Evolutionary conservation across 1,140 invertebrate species (phyloP), one percentile per base, ranked within the genome.

Genomic region (Pseudomyrmex gracilis): DNA sequence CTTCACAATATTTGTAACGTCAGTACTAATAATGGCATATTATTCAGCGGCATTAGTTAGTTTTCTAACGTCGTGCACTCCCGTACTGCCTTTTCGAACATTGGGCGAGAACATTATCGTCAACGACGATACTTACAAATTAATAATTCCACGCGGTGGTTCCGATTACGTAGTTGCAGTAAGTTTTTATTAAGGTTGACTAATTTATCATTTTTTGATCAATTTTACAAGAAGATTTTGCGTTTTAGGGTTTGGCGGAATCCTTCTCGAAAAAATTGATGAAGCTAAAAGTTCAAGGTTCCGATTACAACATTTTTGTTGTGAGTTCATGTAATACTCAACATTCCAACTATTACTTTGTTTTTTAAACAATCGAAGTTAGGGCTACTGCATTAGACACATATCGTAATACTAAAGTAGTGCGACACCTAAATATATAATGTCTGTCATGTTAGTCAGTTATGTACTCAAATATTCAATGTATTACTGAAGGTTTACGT

Each of bases 31-130:
- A 51, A 45, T 3, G 10, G 15, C 88, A 1, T 55, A 77, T n/a
- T 90, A 90, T 57, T 87, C 87, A 2, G 88, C 87, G 2, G 71
- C 85, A 0, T 53, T 92, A 15, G 86, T 91, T 34, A 83, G 86
- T n/a, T 91, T 86, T n/a, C 55, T 92, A 2, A 87, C 91, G 0
- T 60, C 71, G 12, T 45, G 43, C 10, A 45, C 34, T 2, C 71
- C n/a, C 0, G 20, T 61, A n/a, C 2, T 87, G 22, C 91, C 91
- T 0, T 92, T 92, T 17, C 47, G 24, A 0, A 70, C 87, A 15
- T 24, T 92, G 1, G 47, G 86, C 0, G 87, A 85, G 22, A n/a
- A n/a, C n/a, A n/a, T n/a, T 90, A n/a, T 90, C 2, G 7, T 87
- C 1, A 10, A 83, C 0, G 88, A 91, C 13, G 89, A 78, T 10